A percentile compares a stretch with the other conserved stretches of the same genome.
Conservation (phyloP, 2,888 invertebrate genomes). For the Andrena trimmerana region DNA sequence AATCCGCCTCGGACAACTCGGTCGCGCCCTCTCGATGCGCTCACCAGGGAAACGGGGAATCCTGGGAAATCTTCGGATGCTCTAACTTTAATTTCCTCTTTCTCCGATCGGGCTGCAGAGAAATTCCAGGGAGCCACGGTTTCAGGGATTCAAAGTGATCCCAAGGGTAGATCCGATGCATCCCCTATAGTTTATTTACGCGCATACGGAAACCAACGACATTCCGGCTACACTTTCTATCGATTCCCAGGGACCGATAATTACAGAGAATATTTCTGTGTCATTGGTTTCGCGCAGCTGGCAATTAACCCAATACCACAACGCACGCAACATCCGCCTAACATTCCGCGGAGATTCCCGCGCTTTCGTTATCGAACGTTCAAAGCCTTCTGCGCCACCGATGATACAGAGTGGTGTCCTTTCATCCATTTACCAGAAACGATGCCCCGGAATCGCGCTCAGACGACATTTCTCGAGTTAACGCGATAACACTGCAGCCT, state of each 20-base stretch:
- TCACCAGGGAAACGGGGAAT: not conserved
- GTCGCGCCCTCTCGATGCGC: slow-evolving; percentile 32
- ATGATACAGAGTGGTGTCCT: not conserved
- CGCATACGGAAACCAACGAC: not conserved
- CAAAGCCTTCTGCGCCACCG: not conserved
- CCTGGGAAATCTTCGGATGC: not conserved
- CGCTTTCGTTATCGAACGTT: slow-evolving; percentile 20
- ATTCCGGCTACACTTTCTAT: slow-evolving; percentile 8
- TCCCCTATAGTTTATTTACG: slow-evolving; percentile 1
- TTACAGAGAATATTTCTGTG: slow-evolving; percentile 46
- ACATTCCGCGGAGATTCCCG: slow-evolving; percentile 45
- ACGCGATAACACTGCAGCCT: slow-evolving; percentile 17
- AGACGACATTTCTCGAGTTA: not conserved
- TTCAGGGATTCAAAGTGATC: not conserved
- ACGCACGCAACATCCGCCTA: slow-evolving; percentile 46
- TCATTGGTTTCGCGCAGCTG: slow-evolving; percentile 38
- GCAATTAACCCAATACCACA: slow-evolving; percentile 56
- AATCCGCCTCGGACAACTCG: slow-evolving; percentile 43
- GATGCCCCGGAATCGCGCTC: not conserved
- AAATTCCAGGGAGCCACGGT: not conserved
- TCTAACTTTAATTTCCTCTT: no score
- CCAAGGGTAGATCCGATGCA: not conserved
- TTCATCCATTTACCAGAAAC: not conserved
- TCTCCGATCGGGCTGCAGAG: not conserved
- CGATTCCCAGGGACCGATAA: slow-evolving; percentile 47